Evolutionary conservation across 2,113 vertebrate genomes (phyloP), one percentile per base, ranked within the genome.

Genomic region (Craseonycteris thonglongyai): DNA sequence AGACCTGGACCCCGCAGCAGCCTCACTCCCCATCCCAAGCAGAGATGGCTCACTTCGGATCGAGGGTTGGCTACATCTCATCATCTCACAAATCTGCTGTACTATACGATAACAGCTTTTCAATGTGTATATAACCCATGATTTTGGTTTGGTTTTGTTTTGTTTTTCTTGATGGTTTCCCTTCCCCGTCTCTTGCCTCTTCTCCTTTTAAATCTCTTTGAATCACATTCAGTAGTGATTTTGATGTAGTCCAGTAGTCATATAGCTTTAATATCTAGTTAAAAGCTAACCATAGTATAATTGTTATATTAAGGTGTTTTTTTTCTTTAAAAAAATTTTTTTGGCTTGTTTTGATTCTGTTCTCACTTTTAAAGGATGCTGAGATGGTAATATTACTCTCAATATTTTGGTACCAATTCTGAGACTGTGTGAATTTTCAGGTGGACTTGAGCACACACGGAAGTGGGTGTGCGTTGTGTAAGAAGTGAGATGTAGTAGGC

Each of bases 1-100:
- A 98, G 98, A 98, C 99, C 98, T 98, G 98, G 98, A 99, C 68
- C 98, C 99, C 99, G n/a, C 98, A 98, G 98, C 99, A 98, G 98
- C 98, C 97, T 99, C 98, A 97, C 96, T 96, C 96, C 97, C 94
- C 96, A 95, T 61, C 97, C 97, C 97, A 87, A 95, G 81, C 95
- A 98, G 98, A 99, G 99, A 98, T 97, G 99, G 99, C 99, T 98
- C 98, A 98, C 97, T 97, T 97, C 83, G 97, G 98, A 98, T 98
- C 97, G 97, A 96, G 97, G 96, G 97, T 97, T 97, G 96, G 97
- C 98, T 99, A 98, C 98, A 98, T 98, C 97, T 98, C 98, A 99
- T 99, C 99, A 99, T 99, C 99, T 99, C 99, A 99, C 98, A 97
- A 98, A 98, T 99, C 99, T 99, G 99, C 99, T 99, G 99, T 99